Evolutionary conservation across 2,113 vertebrate genomes (phyloP).

Genomic region (Trematomus loennbergii): DNA sequence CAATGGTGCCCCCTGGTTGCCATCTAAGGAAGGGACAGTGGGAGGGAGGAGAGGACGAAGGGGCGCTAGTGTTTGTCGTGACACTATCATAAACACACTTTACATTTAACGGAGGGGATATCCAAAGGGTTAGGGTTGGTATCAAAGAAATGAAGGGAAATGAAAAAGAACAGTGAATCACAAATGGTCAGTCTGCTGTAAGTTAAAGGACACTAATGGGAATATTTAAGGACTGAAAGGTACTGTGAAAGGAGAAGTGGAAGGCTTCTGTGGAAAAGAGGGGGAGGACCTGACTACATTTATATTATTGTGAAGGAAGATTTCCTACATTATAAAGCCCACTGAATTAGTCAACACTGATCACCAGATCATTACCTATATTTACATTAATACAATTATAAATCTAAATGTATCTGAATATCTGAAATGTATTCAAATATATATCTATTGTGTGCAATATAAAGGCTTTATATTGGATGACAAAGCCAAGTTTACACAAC

Average conservation of each 20-base stretch:
- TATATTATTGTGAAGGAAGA: background rate
- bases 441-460: slow-evolving; percentile 16
- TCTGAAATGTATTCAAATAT: slow-evolving; percentile 28
- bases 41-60: slow-evolving; percentile 52
- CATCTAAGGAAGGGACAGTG: slow-evolving; percentile 65
- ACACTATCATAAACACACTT: slow-evolving; percentile 61
- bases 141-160: slow-evolving; percentile 44
- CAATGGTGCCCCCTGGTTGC: slow-evolving; percentile 58
- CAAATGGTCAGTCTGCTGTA: slow-evolving; percentile 53
- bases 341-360: slow-evolving; percentile 8
- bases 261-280: slow-evolving; percentile 2
- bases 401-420: background rate
- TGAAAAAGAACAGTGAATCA: slow-evolving; percentile 65
- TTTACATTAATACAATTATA: background rate
- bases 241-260: slow-evolving; percentile 17
- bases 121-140: slow-evolving; percentile 15
- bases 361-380: slow-evolving; percentile 8
- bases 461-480: slow-evolving; percentile 44
- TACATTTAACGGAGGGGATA: slow-evolving; percentile 21
- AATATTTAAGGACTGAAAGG: slow-evolving; percentile 4
- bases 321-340: background rate
- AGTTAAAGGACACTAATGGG: slow-evolving; percentile 40
- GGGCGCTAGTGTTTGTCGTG: slow-evolving; percentile 49
- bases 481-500: slow-evolving; percentile 30
- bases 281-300: slow-evolving; percentile 12